These are phyloP conservation scores for Poecile montanus DNA, from an alignment of 2,797 vertebrate species.

Conservation along the genomic window DNA sequence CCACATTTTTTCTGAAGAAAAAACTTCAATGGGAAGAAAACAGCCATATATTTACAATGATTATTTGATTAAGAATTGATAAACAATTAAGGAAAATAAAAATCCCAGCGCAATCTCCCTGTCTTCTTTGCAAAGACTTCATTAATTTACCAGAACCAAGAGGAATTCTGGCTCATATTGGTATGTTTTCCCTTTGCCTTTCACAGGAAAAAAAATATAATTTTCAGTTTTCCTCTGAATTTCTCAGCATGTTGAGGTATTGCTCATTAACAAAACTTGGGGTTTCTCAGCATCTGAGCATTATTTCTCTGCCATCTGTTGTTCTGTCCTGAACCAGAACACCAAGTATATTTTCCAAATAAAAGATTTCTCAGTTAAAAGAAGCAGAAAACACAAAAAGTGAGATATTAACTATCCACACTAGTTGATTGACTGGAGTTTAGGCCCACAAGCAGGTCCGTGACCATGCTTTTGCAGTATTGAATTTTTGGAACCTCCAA, in stretches of 20 bases:
- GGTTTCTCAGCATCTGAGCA: not conserved
- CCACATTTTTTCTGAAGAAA: not conserved
- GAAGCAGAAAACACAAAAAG: not conserved
- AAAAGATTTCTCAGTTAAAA: not conserved
- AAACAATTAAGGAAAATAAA: not conserved
- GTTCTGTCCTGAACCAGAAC: not conserved
- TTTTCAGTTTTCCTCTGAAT: not conserved
- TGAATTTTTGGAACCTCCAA: not conserved
- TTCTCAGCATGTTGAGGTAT: not conserved
- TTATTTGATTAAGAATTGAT: not conserved
- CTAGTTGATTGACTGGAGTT: not conserved
- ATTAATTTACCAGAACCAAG: not conserved
- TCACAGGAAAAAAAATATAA: not conserved
- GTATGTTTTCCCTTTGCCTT: not conserved
- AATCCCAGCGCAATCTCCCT: not conserved
- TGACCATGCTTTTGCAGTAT: fast-evolving
- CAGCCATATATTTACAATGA: not conserved
- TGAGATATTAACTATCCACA: not conserved
- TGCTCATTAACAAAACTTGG: not conserved
- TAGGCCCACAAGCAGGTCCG: not conserved
- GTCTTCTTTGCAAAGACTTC: not conserved
- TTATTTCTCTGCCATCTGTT: not conserved
- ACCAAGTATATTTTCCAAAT: not conserved
- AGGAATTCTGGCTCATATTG: not conserved
- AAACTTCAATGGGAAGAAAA: not conserved